Conservation (phyloP, 2,888 invertebrate species). For the Cancer borealis region DNA sequence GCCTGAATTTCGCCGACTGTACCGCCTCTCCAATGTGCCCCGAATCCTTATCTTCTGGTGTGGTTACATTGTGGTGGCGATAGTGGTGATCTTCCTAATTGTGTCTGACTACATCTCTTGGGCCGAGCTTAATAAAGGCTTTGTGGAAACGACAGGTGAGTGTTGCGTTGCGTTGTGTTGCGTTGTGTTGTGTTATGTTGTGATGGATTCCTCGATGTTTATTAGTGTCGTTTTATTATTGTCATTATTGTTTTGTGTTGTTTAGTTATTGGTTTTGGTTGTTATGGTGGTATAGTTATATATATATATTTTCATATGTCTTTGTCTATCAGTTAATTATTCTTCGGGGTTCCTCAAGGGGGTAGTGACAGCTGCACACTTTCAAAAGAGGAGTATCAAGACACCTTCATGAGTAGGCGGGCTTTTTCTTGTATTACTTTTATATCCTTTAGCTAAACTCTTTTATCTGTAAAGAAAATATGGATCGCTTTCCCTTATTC, state of each 20-base stretch:
- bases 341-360: no score
- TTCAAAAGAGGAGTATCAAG: no score
- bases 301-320: not conserved
- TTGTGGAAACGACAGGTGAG: conserved; percentile 81
- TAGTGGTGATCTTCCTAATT: conserved; percentile 81
- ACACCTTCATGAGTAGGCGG: no score
- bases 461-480: no score
- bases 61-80: conserved; percentile 80
- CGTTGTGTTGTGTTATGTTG: not conserved
- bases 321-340: no score
- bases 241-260: not conserved
- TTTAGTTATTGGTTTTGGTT: not conserved
- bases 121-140: conserved; percentile 81
- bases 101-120: conserved; percentile 82
- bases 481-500: no score
- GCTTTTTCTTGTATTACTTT: no score
- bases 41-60: conserved; percentile 82
- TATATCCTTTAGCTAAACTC: no score
- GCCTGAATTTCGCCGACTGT: conserved; percentile 79
- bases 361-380: no score
- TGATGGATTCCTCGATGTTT: not conserved
- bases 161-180: not conserved
- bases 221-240: not conserved
- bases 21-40: conserved; percentile 80
- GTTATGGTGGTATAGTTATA: no score